A percentile compares a stretch with the other conserved stretches of the same genome.
Evolutionary conservation across 2,113 vertebrate genomes (phyloP).

Genomic region (Montifringilla adamsi): DNA sequence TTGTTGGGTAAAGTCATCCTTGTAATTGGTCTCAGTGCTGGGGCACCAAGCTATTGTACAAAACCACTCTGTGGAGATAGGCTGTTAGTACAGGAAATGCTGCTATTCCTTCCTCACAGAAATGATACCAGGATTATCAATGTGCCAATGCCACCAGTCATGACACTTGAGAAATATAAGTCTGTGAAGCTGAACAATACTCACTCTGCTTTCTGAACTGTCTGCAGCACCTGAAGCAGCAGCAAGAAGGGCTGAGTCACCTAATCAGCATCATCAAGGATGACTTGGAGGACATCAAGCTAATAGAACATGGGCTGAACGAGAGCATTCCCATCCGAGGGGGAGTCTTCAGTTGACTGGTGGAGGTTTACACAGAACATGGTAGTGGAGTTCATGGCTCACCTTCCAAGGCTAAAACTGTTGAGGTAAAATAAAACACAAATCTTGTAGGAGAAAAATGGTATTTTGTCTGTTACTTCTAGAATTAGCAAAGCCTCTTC

Average conservation of each 20-base stretch:
- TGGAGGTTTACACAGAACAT: neutral
- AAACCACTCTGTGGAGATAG: neutral
- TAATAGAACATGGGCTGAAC: conserved; percentile 89
- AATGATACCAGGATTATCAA: neutral
- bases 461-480: conserved; percentile 25
- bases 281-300: conserved; percentile 94
- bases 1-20: neutral
- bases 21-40: neutral
- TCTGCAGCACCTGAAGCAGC: conserved; percentile 92
- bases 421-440: conserved; percentile 35
- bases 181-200: neutral
- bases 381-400: neutral
- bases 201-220: neutral
- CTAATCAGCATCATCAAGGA: conserved; percentile 95
- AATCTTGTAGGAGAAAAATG: neutral
- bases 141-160: neutral
- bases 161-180: neutral
- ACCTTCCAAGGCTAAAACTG: conserved; percentile 58
- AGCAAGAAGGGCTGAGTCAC: conserved; percentile 94
- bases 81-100: neutral
- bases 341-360: conserved; percentile 84
- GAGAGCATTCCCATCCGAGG: conserved; percentile 88
- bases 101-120: neutral
- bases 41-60: neutral
- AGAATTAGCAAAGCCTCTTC: conserved; percentile 57